Evolutionary conservation across 2,888 invertebrate genomes (phyloP).

Genomic region (Watsonalla cultraria): DNA sequence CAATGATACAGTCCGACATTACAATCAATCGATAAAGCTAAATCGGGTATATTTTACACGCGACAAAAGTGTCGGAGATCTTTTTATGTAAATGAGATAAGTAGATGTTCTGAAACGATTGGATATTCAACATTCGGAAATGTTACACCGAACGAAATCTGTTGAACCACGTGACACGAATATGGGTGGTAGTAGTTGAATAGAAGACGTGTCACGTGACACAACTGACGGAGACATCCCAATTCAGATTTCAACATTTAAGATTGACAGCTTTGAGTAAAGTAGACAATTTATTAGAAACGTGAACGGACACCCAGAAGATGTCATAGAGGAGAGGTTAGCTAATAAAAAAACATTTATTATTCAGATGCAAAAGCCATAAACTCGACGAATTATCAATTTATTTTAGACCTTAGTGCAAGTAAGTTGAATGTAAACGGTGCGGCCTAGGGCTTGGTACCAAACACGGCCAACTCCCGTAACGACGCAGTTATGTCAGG

Average conservation of each 20-base stretch:
- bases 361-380: not conserved
- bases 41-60: not conserved
- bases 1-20: not conserved
- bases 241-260: not conserved
- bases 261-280: not conserved
- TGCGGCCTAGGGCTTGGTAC: conserved; percentile 22
- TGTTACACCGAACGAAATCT: not conserved
- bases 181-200: not conserved
- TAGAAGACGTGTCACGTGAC: too few species aligned
- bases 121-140: not conserved
- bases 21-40: not conserved
- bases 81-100: not conserved
- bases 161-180: not conserved
- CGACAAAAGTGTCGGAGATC: not conserved
- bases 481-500: conserved; percentile 33
- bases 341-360: not conserved
- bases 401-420: too few species aligned
- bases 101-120: not conserved
- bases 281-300: not conserved
- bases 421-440: not conserved
- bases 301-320: too few species aligned
- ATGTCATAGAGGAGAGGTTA: not conserved
- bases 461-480: conserved; percentile 14
- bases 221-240: not conserved
- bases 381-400: too few species aligned